phyloP scores from a whole-genome alignment of 2,888 invertebrate genomes.

The Zhuqinia jingwanae region DNA sequence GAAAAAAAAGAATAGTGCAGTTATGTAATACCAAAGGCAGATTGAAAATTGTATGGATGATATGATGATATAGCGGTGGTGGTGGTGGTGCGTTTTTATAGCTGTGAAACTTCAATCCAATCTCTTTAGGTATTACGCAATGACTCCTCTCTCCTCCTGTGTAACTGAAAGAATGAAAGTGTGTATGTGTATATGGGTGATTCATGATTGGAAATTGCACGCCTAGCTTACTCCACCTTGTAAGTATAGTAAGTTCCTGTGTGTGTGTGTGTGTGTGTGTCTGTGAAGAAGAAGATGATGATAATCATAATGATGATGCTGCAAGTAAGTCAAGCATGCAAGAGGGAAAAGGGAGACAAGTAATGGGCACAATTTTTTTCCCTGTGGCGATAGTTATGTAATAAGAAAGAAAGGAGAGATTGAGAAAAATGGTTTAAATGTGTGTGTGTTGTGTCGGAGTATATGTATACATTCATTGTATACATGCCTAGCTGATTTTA shows the following conservation, averaged over 20 bases:
- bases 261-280: neutral
- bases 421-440: constrained; percentile 27
- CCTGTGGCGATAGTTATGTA: constrained; percentile 29
- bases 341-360: neutral
- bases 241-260: constrained; percentile 54
- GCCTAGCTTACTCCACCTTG: constrained; percentile 1
- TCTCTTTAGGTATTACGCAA: constrained; percentile 58
- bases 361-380: constrained; percentile 5
- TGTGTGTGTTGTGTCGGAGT: neutral
- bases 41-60: constrained; percentile 36
- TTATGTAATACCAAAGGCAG: constrained; percentile 45
- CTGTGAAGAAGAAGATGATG: neutral
- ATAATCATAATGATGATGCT: neutral
- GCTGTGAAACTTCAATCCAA: constrained; percentile 48
- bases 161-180: constrained; percentile 6
- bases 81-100: constrained; percentile 14
- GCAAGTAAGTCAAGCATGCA: constrained; percentile 8
- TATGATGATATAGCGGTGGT: too few species aligned
- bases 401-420: neutral
- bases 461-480: neutral
- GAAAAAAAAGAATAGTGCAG: constrained; percentile 22
- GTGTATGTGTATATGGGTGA: too few species aligned
- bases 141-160: constrained; percentile 12
- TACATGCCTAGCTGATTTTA: neutral
- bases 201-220: constrained; percentile 69